These are phyloP conservation scores for Amiota communis DNA, from an alignment of 2,888 invertebrate genomes.

Conservation along the genomic window DNA sequence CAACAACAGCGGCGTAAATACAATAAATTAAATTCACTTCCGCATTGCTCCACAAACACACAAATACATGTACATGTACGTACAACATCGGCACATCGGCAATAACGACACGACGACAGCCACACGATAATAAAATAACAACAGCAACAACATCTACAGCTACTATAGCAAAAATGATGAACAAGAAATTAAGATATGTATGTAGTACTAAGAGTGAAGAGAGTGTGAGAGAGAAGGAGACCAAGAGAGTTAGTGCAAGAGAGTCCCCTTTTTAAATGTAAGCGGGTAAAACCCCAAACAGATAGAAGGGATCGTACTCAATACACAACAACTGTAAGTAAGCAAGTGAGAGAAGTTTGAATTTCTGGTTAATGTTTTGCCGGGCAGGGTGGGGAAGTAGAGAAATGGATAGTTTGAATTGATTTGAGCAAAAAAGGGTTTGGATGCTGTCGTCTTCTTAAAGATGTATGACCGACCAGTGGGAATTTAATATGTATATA, in stretches of 20 bases:
- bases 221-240: slow-evolving; percentile 31
- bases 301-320: too few relatives aligned
- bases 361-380: slow-evolving; percentile 18
- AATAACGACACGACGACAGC: slow-evolving; percentile 41
- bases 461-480: slow-evolving; percentile 5
- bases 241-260: slow-evolving; percentile 55
- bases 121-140: slow-evolving; percentile 42
- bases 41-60: slow-evolving; percentile 73
- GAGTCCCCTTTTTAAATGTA: slow-evolving; percentile 45
- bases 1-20: slow-evolving; percentile 59
- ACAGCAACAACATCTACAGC: slow-evolving; percentile 41
- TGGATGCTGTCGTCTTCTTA: not conserved
- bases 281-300: not conserved
- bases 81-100: too few relatives aligned
- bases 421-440: slow-evolving; percentile 3
- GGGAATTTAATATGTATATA: slow-evolving; percentile 34
- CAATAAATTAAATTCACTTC: slow-evolving; percentile 74
- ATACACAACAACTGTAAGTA: too few relatives aligned
- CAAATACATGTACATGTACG: slow-evolving; percentile 43
- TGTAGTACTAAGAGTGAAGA: slow-evolving; percentile 24
- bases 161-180: slow-evolving; percentile 39
- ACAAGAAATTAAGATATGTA: slow-evolving; percentile 34
- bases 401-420: not conserved
- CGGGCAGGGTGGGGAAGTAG: not conserved
- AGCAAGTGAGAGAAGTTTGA: not conserved